These are phyloP conservation scores for Hestina assimilis DNA, from an alignment of 1,140 invertebrate genomes.

Conservation along the genomic window DNA sequence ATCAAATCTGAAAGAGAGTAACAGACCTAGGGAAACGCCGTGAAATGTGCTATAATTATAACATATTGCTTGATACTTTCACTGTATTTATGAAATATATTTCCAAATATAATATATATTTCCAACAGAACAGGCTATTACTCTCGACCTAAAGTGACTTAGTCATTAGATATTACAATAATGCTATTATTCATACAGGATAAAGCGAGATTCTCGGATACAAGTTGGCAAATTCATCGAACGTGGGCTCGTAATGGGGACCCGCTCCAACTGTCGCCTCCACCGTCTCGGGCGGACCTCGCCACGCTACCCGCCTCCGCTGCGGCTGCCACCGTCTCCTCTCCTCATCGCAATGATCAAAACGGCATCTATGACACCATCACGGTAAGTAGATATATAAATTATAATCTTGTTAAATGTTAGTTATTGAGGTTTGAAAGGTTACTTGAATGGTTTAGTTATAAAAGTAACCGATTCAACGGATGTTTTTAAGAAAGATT, in stretches of 20 bases:
- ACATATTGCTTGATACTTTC: no score
- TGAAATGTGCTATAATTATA: no score
- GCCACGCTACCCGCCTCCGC: constrained; percentile 34
- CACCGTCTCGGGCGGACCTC: constrained; percentile 33
- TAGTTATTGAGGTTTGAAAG: background rate
- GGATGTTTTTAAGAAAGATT: background rate
- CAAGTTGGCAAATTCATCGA: constrained; percentile 80
- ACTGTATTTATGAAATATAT: no score
- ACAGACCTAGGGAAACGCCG: no score
- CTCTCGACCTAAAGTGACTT: no score
- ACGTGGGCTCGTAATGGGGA: constrained; percentile 73
- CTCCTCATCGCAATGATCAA: constrained; percentile 50
- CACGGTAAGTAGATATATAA: constrained; percentile 39
- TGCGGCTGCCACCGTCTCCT: constrained; percentile 25
- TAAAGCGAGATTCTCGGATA: constrained; percentile 79
- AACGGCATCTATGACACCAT: constrained; percentile 74
- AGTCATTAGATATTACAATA: background rate
- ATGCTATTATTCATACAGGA: constrained; percentile 56
- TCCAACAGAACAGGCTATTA: no score
- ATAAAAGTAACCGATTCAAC: constrained; percentile 7
- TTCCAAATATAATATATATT: no score
- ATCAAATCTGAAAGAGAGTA: no score
- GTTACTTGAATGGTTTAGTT: background rate
- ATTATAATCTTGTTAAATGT: background rate
- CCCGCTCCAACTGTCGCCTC: constrained; percentile 50